phyloP scores from a whole-genome alignment of 1,140 invertebrate genomes.

The Teleogryllus occipitalis region DNA sequence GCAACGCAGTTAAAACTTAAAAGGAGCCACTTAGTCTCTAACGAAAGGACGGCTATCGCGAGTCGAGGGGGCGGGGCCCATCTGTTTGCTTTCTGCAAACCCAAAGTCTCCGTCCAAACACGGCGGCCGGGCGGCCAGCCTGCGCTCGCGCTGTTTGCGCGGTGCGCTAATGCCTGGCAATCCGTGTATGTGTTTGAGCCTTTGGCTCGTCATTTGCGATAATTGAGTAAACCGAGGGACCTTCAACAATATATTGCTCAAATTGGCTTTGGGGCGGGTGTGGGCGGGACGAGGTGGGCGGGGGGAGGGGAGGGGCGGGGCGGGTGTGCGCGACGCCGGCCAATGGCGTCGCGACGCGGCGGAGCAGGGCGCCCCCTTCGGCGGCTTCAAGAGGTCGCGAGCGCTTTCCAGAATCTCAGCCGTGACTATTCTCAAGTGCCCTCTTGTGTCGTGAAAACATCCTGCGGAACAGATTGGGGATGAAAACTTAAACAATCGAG shows the following conservation, averaged over 20 bases:
- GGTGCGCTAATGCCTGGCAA: not conserved
- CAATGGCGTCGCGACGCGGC: no score
- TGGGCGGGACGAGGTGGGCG: not conserved
- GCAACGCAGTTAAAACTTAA: not conserved
- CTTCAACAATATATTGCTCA: not conserved
- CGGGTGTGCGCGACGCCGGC: no score
- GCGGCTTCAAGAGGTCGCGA: no score
- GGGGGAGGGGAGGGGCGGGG: no score
- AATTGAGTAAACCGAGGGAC: not conserved
- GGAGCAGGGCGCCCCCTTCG: no score
- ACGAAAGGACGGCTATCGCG: not conserved
- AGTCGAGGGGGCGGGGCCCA: not conserved
- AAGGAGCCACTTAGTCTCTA: not conserved
- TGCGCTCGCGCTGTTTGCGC: not conserved
- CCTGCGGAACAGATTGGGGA: no score
- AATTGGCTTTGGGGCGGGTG: not conserved
- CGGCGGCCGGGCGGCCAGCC: no score
- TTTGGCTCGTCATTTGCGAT: not conserved
- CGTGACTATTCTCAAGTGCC: no score
- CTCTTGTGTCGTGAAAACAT: no score
- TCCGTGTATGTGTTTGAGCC: not conserved
- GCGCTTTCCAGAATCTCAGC: no score
- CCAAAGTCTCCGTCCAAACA: not conserved
- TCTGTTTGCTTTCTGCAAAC: constrained; percentile 4
- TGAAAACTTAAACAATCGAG: no score